Conservation (phyloP, 2,797 vertebrate species). For the Spea hammondii region DNA sequence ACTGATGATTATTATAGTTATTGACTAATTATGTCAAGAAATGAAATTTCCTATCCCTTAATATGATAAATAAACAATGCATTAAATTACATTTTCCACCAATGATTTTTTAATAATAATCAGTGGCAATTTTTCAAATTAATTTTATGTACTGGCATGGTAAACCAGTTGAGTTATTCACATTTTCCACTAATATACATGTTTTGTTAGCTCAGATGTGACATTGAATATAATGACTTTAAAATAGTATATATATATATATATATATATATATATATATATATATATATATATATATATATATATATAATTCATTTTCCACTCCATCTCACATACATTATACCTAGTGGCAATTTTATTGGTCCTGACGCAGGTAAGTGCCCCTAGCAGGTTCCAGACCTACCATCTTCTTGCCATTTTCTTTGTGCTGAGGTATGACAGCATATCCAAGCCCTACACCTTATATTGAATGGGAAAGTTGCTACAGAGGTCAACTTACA, state of each 20-base stretch:
- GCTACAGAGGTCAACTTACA: too few relatives aligned
- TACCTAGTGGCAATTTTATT: too few relatives aligned
- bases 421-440: too few relatives aligned
- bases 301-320: too few relatives aligned
- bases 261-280: too few relatives aligned
- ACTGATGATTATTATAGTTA: neutral
- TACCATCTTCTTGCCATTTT: too few relatives aligned
- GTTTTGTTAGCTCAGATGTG: slow-evolving; percentile 29
- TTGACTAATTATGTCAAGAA: neutral
- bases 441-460: too few relatives aligned
- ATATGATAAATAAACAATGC: slow-evolving; percentile 28
- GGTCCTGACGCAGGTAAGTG: too few relatives aligned
- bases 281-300: too few relatives aligned
- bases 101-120: slow-evolving; percentile 29
- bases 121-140: slow-evolving; percentile 23
- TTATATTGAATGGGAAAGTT: too few relatives aligned
- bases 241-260: neutral
- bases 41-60: neutral
- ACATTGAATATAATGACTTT: slow-evolving; percentile 33
- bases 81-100: slow-evolving; percentile 34
- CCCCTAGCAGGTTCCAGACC: too few relatives aligned
- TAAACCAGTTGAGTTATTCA: slow-evolving; percentile 43
- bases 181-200: slow-evolving; percentile 40
- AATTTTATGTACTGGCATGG: slow-evolving; percentile 42
- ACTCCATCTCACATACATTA: too few relatives aligned